Base-by-base conservation (phyloP, 2,113 vertebrate genomes). In the Thryonomys swinderianus region DNA sequence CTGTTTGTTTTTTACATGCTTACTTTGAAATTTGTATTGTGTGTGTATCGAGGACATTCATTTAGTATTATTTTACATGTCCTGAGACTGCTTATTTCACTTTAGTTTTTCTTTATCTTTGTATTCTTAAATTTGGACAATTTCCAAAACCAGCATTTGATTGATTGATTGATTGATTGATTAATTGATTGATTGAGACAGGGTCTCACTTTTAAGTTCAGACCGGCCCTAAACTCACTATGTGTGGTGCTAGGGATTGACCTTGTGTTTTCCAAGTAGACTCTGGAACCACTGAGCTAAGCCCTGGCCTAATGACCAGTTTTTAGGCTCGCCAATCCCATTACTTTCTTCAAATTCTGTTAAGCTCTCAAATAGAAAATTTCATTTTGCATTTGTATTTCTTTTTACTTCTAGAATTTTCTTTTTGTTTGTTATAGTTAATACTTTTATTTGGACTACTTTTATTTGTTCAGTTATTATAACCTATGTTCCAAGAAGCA, bases 311-410 rank as follows among this genome's bases (percentile, higher is more conserved):
- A 13, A 17, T 67, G 32, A 55, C 9, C 27, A 37, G 3, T 74
- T 73, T 90, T 93, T 27, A 90, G 30, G 14, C 67, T 78, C 3
- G 23, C 6, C 8, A 48, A 34, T 12, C 11, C 27, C 48, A 67
- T 67, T 76, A 37, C 23, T 42, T 27, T 45, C 25, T 64, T 2
- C 4, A 71, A 20, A 84, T 16, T 88, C 25, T 55, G 0, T 67
- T 88, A 81, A 69, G 20, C 21, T 82, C 5, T 51, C 16, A 16
- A n/a, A 21, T 1, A 55, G 3, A 62, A 30, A 67, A 74, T 62
- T 90, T 91, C 11, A 62, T 88, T 76, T 81, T 17, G 73, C 21
- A 48, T 85, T 17, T 74, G 73, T 93, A 9, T 85, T 88, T 89
- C 7, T 85, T 96, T 73, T 53, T 37, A 76, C 13, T 80, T 73